phyloP scores from a whole-genome alignment of 2,797 vertebrate species.

The Chiloscyllium punctatum region DNA sequence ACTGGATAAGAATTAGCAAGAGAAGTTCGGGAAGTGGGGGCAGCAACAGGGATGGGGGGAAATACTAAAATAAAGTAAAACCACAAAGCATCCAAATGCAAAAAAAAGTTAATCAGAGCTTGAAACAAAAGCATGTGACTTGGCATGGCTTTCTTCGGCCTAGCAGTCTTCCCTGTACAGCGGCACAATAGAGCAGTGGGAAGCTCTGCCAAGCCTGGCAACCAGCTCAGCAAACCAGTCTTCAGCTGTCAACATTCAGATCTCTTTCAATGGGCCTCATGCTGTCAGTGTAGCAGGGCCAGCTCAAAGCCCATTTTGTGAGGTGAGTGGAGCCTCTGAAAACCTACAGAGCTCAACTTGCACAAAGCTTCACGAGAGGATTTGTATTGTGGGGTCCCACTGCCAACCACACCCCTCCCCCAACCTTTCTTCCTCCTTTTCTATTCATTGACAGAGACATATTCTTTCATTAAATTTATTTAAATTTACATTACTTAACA shows the following conservation, averaged over 20 bases:
- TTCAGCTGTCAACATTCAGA: constrained; percentile 46
- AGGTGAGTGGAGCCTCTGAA: constrained; percentile 44
- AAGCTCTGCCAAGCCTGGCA: constrained; percentile 33
- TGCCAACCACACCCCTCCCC: background rate
- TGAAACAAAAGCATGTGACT: constrained; percentile 26
- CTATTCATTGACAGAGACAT: background rate
- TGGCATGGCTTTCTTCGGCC: constrained; percentile 24
- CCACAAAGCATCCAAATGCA: constrained; percentile 7
- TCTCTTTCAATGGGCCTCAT: constrained; percentile 47
- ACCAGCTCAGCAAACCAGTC: constrained; percentile 36
- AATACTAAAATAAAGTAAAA: constrained; percentile 3
- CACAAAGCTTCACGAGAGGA: constrained; percentile 23
- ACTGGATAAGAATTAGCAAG: background rate
- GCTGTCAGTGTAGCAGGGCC: constrained; percentile 53
- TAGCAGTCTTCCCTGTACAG: constrained; percentile 21
- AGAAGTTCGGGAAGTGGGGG: background rate
- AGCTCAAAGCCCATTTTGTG: constrained; percentile 53
- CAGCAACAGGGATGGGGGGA: background rate
- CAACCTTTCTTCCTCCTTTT: background rate
- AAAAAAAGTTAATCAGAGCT: constrained; percentile 25
- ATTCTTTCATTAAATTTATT: constrained; percentile 11
- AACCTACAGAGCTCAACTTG: constrained; percentile 19
- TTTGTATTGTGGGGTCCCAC: background rate
- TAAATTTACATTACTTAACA: constrained; percentile 31
- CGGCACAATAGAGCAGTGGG: constrained; percentile 3